Conservation (phyloP, 2,888 invertebrate genomes). For the Papilio gigon region DNA sequence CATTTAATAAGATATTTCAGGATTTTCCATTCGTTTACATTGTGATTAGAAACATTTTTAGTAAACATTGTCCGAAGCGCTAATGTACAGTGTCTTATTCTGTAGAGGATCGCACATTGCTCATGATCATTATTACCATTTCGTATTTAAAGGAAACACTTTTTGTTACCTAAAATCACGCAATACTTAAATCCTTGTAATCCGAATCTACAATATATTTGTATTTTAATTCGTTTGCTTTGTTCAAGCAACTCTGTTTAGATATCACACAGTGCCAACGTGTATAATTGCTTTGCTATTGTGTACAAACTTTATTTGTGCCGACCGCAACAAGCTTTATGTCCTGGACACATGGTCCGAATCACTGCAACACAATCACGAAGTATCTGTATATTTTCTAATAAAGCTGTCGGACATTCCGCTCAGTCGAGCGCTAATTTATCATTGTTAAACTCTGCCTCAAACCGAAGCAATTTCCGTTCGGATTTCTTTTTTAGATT, state of each 20-base stretch:
- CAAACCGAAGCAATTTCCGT: slow-evolving; percentile 74
- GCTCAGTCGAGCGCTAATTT: slow-evolving; percentile 71
- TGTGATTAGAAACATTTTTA: no score
- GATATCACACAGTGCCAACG: not conserved
- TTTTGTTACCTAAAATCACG: not conserved
- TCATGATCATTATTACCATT: no score
- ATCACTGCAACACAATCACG: slow-evolving; percentile 56
- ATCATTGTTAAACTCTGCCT: slow-evolving; percentile 72
- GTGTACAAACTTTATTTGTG: slow-evolving; percentile 39
- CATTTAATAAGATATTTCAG: not conserved
- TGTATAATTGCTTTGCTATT: slow-evolving; percentile 40
- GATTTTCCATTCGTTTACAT: no score
- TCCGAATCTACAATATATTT: not conserved
- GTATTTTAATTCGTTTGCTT: slow-evolving; percentile 6
- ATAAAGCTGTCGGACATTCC: slow-evolving; percentile 70
- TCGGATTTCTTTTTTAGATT: slow-evolving; percentile 62
- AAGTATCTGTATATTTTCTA: slow-evolving; percentile 68
- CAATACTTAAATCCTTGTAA: not conserved
- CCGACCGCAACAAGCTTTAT: slow-evolving; percentile 53
- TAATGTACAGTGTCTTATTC: no score
- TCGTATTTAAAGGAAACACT: not conserved
- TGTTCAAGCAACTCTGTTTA: slow-evolving; percentile 19
- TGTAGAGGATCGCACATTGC: no score
- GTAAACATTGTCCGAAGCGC: no score
- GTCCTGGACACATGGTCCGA: slow-evolving; percentile 58